Evolutionary conservation across 2,797 vertebrate species (phyloP).

Genomic region (Coracias cyanogaster): DNA sequence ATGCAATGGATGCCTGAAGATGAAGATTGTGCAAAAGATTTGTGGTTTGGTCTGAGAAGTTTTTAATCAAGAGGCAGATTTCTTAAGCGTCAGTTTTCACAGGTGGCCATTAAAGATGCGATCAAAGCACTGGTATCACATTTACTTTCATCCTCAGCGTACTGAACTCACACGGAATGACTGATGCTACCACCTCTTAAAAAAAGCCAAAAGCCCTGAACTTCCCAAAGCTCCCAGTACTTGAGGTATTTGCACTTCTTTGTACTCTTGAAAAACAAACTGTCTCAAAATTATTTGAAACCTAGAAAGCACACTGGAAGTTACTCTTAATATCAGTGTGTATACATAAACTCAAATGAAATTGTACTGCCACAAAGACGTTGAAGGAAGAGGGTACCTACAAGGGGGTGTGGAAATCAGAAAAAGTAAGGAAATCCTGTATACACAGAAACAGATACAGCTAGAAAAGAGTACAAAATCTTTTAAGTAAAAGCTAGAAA

Average conservation of each 20-base stretch:
- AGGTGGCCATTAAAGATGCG: not conserved
- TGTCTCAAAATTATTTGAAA: not conserved
- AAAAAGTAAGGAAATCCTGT: not conserved
- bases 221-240: not conserved
- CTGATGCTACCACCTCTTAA: not conserved
- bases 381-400: not conserved
- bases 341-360: not conserved
- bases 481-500: not conserved
- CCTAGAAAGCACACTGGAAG: not conserved
- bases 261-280: not conserved
- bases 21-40: fast-evolving
- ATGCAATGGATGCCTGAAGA: not conserved
- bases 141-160: not conserved
- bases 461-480: not conserved
- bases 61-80: not conserved
- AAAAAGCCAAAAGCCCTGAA: not conserved
- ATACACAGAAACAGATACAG: not conserved
- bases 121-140: no score
- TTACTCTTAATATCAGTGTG: not conserved
- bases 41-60: not conserved
- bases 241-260: not conserved
- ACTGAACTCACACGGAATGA: not conserved
- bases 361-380: not conserved
- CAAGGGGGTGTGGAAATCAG: no score
- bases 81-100: not conserved